These are phyloP conservation scores for Phaonia tiefii DNA, from an alignment of 2,888 invertebrate genomes.

Conservation along the genomic window DNA sequence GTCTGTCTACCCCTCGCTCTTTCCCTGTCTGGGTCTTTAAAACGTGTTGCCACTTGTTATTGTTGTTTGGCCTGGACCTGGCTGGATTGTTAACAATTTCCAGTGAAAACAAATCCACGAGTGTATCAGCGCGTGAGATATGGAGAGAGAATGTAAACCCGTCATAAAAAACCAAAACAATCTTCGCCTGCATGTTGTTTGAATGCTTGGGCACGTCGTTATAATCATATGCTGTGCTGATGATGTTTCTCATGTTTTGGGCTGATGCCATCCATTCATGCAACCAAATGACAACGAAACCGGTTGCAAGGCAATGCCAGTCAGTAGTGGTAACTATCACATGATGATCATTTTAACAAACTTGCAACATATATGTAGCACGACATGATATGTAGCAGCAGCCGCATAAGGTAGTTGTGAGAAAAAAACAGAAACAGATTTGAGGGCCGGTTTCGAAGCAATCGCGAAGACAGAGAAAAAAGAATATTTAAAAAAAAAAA, in stretches of 20 bases:
- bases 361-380: conserved; percentile 8
- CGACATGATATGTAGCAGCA: background rate
- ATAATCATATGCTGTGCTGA: conserved; percentile 50
- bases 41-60: no score
- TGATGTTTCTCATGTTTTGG: conserved; percentile 31
- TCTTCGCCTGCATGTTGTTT: no score
- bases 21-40: background rate
- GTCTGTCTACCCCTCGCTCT: background rate
- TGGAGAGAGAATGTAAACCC: conserved; percentile 1
- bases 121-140: conserved; percentile 15
- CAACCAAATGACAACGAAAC: conserved; percentile 43
- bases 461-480: no score
- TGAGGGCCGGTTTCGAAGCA: conserved; percentile 26
- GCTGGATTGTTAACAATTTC: conserved; percentile 20
- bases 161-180: conserved; percentile 41
- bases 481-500: no score
- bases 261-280: conserved; percentile 28
- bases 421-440: background rate
- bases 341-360: conserved; percentile 36
- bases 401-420: background rate
- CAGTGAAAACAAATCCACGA: conserved; percentile 27
- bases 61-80: background rate
- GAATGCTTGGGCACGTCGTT: conserved; percentile 58
- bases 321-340: conserved; percentile 17
- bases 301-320: conserved; percentile 23